Evolutionary conservation across 2,113 vertebrate genomes (phyloP).

Genomic region (Penelope pileata): DNA sequence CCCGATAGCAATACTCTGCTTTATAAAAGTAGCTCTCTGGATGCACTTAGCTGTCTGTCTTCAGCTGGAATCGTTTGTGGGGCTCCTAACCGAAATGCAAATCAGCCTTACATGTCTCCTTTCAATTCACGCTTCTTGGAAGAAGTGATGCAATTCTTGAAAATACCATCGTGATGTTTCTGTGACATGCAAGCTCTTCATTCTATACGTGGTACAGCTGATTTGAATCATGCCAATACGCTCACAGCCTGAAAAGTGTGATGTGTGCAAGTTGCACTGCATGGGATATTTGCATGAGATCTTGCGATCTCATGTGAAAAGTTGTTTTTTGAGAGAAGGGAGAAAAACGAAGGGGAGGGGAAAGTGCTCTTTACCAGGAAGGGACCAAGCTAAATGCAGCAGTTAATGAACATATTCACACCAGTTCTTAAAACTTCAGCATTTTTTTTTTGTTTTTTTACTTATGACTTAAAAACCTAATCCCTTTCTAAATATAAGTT

Average conservation of each 20-base stretch:
- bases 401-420: background rate
- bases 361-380: background rate
- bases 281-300: background rate
- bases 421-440: background rate
- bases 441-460: background rate
- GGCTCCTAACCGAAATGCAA: conserved; percentile 47
- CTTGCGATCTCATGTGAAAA: background rate
- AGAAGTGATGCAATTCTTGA: conserved; percentile 41
- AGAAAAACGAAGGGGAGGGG: background rate
- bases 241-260: background rate
- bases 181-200: background rate
- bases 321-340: background rate
- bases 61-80: background rate
- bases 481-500: background rate
- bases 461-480: background rate
- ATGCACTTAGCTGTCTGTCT: background rate
- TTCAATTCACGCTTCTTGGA: conserved; percentile 42
- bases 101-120: background rate
- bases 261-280: background rate
- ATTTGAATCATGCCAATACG: conserved; percentile 33
- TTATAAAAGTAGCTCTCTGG: background rate
- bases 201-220: background rate
- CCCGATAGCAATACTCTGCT: background rate
- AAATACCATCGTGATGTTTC: conserved; percentile 21
- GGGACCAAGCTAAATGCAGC: background rate